phyloP scores from a whole-genome alignment of 1,140 invertebrate genomes.

The Brachionus rotundiformis region DNA sequence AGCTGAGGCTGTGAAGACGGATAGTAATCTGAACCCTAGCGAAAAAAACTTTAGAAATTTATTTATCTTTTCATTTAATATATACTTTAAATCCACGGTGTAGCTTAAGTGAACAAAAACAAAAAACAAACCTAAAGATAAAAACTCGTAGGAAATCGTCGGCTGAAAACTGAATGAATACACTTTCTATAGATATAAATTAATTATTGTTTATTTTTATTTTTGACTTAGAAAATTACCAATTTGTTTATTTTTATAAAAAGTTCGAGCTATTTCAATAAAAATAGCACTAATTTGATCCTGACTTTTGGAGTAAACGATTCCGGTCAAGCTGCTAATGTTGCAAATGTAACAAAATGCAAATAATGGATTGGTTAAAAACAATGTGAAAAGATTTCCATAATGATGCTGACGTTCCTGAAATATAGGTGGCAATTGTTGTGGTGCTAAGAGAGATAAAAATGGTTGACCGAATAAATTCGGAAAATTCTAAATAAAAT shows the following conservation, averaged over 20 bases:
- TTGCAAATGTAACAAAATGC: slow-evolving; percentile 90
- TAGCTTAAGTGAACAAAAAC: slow-evolving; percentile 80
- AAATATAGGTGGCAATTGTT: slow-evolving; percentile 73
- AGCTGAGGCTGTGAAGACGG: slow-evolving; percentile 45
- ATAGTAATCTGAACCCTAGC: slow-evolving; percentile 25
- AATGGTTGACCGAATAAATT: slow-evolving; percentile 91
- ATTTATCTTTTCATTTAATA: not conserved
- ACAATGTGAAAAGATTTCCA: slow-evolving; percentile 89
- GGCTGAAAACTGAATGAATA: slow-evolving; percentile 81
- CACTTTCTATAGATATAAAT: not conserved
- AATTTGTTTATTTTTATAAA: slow-evolving; percentile 40
- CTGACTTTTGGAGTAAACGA: slow-evolving; percentile 86
- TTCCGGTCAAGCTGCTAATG: slow-evolving; percentile 76
- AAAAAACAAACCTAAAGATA: slow-evolving; percentile 86
- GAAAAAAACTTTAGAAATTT: slow-evolving; percentile 58
- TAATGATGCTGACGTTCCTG: slow-evolving; percentile 79
- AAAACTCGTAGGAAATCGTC: slow-evolving; percentile 88
- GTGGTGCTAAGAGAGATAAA: slow-evolving; percentile 87
- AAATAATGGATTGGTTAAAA: slow-evolving; percentile 87
- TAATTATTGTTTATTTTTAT: not conserved
- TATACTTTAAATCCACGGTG: slow-evolving; percentile 74
- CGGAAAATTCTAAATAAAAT: slow-evolving; percentile 72
- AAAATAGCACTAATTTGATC: slow-evolving; percentile 62
- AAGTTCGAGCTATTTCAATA: slow-evolving; percentile 42
- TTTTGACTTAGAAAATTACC: not conserved